Base-by-base conservation (phyloP, 2,888 invertebrate species). In the Caenorhabditis japonica region DNA sequence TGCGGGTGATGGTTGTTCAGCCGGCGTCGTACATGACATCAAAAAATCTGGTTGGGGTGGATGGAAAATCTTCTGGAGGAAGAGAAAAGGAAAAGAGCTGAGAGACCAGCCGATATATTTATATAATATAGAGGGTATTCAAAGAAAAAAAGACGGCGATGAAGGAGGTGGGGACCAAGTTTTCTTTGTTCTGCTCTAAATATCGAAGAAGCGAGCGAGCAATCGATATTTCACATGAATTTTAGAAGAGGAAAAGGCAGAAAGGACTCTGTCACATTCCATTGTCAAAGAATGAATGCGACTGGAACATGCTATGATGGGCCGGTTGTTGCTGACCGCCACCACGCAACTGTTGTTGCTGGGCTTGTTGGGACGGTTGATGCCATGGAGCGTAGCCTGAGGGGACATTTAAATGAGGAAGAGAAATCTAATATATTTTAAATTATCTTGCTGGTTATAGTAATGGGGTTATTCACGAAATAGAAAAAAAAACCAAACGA, bases 371-470 rank as follows among this genome's bases (percentile, higher is more conserved):
- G 10, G 55, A 30, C 43, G 64, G 64, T 21, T 55, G 47, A 49
- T 64, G 49, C 64, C 64, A 64, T 23, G 64, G 53, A 10, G 55
- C 21, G 56, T 53, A 64, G 10, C 64, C 64, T 64, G 62, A 39
- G 55, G 8, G 7, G n/a, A 33, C 2, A 17, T 19, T 53, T 41
- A 34, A 10, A 15, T 17, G 10, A 17, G 15, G 27, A 21, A 27
- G n/a, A 43, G 25, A 15, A 12, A 25, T 15, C 10, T 5, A 15
- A n/a, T 21, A n/a, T n/a, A n/a, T n/a, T n/a, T n/a, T n/a, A n/a
- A n/a, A n/a, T n/a, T n/a, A n/a, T n/a, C n/a, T n/a, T n/a, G n/a
- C n/a, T n/a, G n/a, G n/a, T n/a, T n/a, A n/a, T n/a, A n/a, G n/a
- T n/a, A n/a, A n/a, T n/a, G n/a, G n/a, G n/a, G n/a, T n/a, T n/a